Percentiles rank a stretch among this genome's conserved stretches.
phyloP scores from a whole-genome alignment of 2,888 invertebrate species.

The Ferdinandea cuprea region DNA sequence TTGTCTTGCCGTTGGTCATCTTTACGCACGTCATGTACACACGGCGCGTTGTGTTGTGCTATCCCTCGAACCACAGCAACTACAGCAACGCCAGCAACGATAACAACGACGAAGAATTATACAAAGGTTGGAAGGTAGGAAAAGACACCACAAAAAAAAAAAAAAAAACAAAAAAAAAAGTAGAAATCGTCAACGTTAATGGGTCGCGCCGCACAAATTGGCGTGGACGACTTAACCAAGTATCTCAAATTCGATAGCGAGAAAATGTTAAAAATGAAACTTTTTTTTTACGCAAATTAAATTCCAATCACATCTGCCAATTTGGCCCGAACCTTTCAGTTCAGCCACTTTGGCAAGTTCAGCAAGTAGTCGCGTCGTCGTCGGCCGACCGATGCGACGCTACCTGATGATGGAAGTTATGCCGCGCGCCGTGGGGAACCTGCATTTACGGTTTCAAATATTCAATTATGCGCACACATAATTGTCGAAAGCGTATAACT shows the following conservation, averaged over 20 bases:
- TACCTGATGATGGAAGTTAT: neutral
- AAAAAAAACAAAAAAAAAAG: too few species aligned
- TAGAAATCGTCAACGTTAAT: slow-evolving; percentile 67
- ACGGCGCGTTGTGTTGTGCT: slow-evolving; percentile 7
- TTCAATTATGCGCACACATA: slow-evolving; percentile 42
- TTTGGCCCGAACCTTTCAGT: slow-evolving; percentile 61
- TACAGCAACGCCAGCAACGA: neutral
- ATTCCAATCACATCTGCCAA: slow-evolving; percentile 69
- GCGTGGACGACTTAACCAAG: slow-evolving; percentile 64
- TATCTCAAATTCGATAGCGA: slow-evolving; percentile 52
- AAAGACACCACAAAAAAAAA: too few species aligned
- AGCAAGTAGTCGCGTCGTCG: too few species aligned
- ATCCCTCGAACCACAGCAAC: slow-evolving; percentile 8
- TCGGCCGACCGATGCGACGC: too few species aligned
- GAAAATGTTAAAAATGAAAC: slow-evolving; percentile 66
- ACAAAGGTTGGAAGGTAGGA: slow-evolving; percentile 1
- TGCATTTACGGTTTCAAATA: slow-evolving; percentile 29
- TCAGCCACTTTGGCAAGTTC: slow-evolving; percentile 30
- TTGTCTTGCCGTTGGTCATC: slow-evolving; percentile 38
- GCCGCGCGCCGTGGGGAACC: neutral
- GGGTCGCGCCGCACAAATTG: slow-evolving; percentile 54
- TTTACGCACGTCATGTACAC: slow-evolving; percentile 58
- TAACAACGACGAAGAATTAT: neutral
- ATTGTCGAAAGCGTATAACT: slow-evolving; percentile 52
- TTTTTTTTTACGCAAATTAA: slow-evolving; percentile 65